A percentile compares a stretch with the other conserved stretches of the same genome.
These are phyloP conservation scores for Micronycteris hirsuta DNA, from an alignment of 2,113 vertebrate species.

Conservation along the genomic window DNA sequence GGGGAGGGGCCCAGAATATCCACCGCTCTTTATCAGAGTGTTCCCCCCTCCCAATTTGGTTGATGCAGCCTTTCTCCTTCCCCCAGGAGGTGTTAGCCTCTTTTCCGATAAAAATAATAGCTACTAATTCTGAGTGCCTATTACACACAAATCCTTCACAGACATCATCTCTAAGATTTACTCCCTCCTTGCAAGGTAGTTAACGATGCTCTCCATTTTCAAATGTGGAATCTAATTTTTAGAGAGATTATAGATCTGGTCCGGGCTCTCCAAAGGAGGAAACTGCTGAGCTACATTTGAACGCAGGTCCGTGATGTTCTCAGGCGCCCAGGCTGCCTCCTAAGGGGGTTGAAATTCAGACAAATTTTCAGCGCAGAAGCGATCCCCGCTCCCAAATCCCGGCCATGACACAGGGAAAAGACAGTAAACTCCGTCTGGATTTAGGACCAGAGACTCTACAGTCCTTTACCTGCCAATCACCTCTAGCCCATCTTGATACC, in stretches of 20 bases:
- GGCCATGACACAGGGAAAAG: not conserved
- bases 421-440: not conserved
- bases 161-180: not conserved
- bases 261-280: not conserved
- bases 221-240: not conserved
- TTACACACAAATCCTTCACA: not conserved
- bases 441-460: not conserved
- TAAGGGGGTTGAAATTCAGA: not conserved
- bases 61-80: not conserved
- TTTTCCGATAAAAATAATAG: constrained; percentile 16
- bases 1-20: not conserved
- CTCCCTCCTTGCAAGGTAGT: not conserved
- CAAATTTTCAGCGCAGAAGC: not conserved
- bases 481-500: accelerated
- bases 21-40: too few species aligned
- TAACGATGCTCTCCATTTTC: not conserved
- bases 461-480: not conserved
- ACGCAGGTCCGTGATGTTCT: not conserved
- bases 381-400: not conserved
- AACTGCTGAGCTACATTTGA: not conserved
- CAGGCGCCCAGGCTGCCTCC: not conserved
- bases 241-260: not conserved
- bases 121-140: not conserved
- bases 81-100: not conserved
- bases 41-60: not conserved